Evolutionary conservation across 1,140 invertebrate species (phyloP).

Genomic region (Phocides pigmalion): DNA sequence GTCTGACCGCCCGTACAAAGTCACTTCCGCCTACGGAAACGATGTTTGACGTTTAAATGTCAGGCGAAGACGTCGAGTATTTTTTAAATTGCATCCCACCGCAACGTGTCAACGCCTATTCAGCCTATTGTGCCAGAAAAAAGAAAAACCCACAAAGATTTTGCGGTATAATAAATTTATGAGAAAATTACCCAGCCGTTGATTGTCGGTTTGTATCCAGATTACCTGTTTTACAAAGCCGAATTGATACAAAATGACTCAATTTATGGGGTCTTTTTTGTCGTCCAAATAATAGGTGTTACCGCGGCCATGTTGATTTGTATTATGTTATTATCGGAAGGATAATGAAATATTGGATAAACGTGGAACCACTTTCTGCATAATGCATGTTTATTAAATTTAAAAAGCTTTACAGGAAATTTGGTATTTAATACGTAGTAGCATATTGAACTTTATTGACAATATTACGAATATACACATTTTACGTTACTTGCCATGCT

Average conservation of each 20-base stretch:
- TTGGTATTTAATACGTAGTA: conserved; percentile 15
- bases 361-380: conserved; percentile 46
- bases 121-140: conserved; percentile 64
- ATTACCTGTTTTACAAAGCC: conserved; percentile 68
- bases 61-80: conserved; percentile 59
- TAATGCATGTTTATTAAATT: conserved; percentile 36
- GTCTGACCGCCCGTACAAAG: conserved; percentile 50
- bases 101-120: conserved; percentile 77
- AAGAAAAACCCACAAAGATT: conserved; percentile 64
- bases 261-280: conserved; percentile 68
- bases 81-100: conserved; percentile 65
- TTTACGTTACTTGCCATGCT: conserved; percentile 19
- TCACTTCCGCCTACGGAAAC: conserved; percentile 61
- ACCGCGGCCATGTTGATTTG: conserved; percentile 59
- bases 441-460: conserved; percentile 30
- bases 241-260: conserved; percentile 74
- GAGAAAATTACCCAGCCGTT: conserved; percentile 69
- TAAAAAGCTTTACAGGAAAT: conserved; percentile 28
- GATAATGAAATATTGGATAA: conserved; percentile 63
- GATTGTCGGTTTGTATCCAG: conserved; percentile 72
- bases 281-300: conserved; percentile 74
- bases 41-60: conserved; percentile 56
- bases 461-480: neutral
- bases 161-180: conserved; percentile 76
- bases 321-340: conserved; percentile 68